These are phyloP conservation scores for Dysdera silvatica DNA, from an alignment of 1,140 invertebrate genomes.

Conservation along the genomic window DNA sequence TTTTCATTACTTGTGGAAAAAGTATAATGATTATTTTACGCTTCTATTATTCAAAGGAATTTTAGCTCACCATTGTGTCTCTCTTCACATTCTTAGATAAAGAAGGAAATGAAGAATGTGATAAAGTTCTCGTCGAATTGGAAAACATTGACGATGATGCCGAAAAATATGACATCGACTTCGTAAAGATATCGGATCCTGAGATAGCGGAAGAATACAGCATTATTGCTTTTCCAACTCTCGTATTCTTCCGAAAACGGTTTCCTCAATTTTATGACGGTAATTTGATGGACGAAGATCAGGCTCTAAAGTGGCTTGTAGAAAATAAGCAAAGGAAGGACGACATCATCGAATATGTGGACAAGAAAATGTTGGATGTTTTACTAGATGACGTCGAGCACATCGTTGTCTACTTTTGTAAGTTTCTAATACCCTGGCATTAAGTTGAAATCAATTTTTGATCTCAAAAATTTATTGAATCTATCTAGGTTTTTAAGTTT, in stretches of 20 bases:
- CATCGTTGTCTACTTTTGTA: conserved; percentile 87
- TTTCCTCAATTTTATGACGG: conserved; percentile 76
- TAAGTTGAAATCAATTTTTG: not conserved
- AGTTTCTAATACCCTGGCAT: conserved; percentile 46
- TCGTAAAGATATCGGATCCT: conserved; percentile 85
- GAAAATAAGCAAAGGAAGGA: conserved; percentile 69
- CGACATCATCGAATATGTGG: conserved; percentile 85
- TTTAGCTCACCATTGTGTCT: no score
- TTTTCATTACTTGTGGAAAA: no score
- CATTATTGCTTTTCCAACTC: conserved; percentile 62
- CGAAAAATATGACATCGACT: conserved; percentile 83
- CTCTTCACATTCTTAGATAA: conserved; percentile 71
- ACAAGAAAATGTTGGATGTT: conserved; percentile 78
- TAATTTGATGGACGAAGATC: conserved; percentile 85
- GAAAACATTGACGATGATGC: conserved; percentile 93
- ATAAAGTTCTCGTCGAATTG: conserved; percentile 77
- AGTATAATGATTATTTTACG: no score
- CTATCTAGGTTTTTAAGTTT: not conserved
- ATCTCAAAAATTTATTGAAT: not conserved
- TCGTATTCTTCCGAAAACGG: conserved; percentile 82
- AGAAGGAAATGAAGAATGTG: conserved; percentile 79
- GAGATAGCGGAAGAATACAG: conserved; percentile 83
- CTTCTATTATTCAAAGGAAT: no score
- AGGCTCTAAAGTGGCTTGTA: conserved; percentile 78
- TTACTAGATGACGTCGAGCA: conserved; percentile 83